phyloP scores from a whole-genome alignment of 2,113 vertebrate species.

The Hymenochirus boettgeri region DNA sequence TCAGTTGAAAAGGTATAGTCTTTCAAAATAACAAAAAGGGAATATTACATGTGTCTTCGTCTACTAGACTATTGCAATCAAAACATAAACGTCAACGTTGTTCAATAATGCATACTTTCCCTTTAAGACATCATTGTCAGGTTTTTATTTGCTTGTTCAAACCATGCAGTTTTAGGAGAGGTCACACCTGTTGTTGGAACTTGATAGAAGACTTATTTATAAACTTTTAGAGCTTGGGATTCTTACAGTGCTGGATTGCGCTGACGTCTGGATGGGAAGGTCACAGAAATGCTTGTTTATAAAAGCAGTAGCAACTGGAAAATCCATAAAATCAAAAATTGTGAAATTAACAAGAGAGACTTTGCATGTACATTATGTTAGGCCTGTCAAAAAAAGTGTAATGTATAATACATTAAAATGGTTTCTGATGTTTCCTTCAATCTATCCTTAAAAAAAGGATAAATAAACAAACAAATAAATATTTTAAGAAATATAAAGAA shows the following conservation, averaged over 20 bases:
- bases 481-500: too few relatives aligned
- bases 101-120: too few relatives aligned
- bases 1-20: too few relatives aligned
- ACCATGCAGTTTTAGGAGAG: constrained; percentile 98
- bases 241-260: constrained; percentile 93
- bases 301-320: constrained; percentile 91
- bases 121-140: constrained; percentile 63
- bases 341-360: constrained; percentile 79
- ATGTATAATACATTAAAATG: constrained; percentile 15
- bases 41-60: too few relatives aligned
- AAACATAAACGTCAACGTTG: too few relatives aligned
- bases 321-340: constrained; percentile 88
- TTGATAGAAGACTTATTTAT: constrained; percentile 99
- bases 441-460: too few relatives aligned
- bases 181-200: constrained; percentile 99
- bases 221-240: constrained; percentile 97
- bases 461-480: too few relatives aligned
- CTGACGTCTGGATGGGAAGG: constrained; percentile 84
- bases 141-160: constrained; percentile 82
- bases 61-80: too few relatives aligned
- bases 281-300: constrained; percentile 93
- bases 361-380: constrained; percentile 52
- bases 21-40: too few relatives aligned
- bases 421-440: constrained; percentile 32
- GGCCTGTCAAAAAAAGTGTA: constrained; percentile 40